Evolutionary conservation across 2,797 vertebrate species (phyloP).

Genomic region (Ambastaia sidthimunki): DNA sequence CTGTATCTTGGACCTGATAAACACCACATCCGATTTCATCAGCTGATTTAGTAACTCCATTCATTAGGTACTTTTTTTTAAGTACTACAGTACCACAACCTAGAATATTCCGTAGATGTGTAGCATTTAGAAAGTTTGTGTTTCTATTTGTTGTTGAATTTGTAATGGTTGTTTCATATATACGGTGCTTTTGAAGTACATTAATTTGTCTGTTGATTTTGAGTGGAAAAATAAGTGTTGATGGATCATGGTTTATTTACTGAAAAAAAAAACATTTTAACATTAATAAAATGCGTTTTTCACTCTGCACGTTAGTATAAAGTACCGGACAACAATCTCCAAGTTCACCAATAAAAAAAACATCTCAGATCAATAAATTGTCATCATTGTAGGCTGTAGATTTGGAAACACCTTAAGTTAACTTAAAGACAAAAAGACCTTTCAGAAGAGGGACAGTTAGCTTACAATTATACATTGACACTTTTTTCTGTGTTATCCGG

Average conservation of each 20-base stretch:
- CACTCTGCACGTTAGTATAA: background rate
- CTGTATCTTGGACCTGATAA: constrained; percentile 77
- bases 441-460: background rate
- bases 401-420: background rate
- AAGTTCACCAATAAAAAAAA: background rate
- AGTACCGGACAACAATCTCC: background rate
- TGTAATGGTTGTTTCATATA: constrained; percentile 5
- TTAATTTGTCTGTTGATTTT: background rate
- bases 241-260: background rate
- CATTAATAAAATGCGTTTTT: constrained; percentile 4
- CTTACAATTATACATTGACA: background rate
- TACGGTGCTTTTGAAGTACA: constrained; percentile 2
- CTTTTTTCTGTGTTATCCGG: background rate
- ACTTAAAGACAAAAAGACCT: background rate
- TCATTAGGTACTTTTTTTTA: constrained; percentile 40
- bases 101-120: background rate
- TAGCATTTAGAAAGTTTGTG: background rate
- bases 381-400: background rate
- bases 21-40: constrained; percentile 83
- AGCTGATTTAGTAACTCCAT: constrained; percentile 66
- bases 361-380: too few relatives aligned
- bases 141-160: constrained; percentile 4
- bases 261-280: background rate
- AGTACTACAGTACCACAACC: constrained; percentile 6
- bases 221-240: background rate